Evolutionary conservation across 2,888 invertebrate genomes (phyloP), one percentile per base, ranked within the genome.

Genomic region (Chymomyza caudatula): DNA sequence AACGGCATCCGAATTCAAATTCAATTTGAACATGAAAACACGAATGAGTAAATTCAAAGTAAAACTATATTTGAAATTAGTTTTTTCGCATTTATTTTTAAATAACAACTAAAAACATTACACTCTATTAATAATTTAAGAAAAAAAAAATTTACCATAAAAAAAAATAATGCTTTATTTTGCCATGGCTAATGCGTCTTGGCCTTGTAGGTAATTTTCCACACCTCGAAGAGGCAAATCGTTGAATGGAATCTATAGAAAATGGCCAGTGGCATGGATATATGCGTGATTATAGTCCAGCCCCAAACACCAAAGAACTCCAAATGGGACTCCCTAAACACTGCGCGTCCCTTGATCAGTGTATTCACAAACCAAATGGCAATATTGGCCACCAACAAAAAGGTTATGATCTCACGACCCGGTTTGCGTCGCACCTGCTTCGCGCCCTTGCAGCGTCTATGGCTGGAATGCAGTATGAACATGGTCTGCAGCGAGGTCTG

Each of bases 201-300:
- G 74, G 93, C 93, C 87, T 97, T 97, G 90, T 96, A 97, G 57
- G 96, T 94, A 71, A 94, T 93, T 89, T 96, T 97, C 97, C 97
- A 97, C 63, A 97, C 95, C 90, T 97, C 97, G 85, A 96, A 97
- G 19, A 97, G 92, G 89, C 97, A 97, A 77, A 97, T 97, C 0
- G 97, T 96, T 2, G 96, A 96, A 90, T 97, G 97, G 88, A 97
- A 97, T 49, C 97, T 92, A 90, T 96, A 97, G 91, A 97, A 97
- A 78, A 97, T 96, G 0, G 96, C 96, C 54, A 97, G 91, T 0
- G 97, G 97, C 94, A 96, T 96, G 0, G 96, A 95, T 0, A 96
- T 94, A 87, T 97, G 96, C 0, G 96, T 96, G 78, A 97, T 96
- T 76, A 97, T 95, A 0, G 96, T 96, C 97, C 97, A 97, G 2